These are phyloP conservation scores for Nothocercus julius DNA, from an alignment of 2,113 vertebrate genomes.

Conservation along the genomic window DNA sequence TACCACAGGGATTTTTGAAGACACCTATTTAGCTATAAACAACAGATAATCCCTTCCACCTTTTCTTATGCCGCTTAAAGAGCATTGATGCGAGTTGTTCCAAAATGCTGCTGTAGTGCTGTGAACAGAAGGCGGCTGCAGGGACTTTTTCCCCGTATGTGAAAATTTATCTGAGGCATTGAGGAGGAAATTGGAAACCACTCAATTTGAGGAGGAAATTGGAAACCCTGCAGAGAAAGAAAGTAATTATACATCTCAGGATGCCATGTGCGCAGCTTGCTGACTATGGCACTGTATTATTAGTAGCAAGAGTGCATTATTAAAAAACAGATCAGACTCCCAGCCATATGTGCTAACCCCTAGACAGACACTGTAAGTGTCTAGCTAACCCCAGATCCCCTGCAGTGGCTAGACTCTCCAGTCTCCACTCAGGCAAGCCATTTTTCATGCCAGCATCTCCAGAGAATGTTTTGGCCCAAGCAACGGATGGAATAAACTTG, in stretches of 20 bases:
- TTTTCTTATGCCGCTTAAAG: background rate
- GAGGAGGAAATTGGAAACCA: background rate
- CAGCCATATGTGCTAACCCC: background rate
- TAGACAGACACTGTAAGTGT: background rate
- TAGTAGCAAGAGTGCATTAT: background rate
- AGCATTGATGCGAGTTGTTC: conserved; percentile 17
- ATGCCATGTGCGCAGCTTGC: background rate
- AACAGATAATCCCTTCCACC: background rate
- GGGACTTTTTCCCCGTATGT: background rate
- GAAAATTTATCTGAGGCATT: conserved; percentile 32
- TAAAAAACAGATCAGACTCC: conserved; percentile 15
- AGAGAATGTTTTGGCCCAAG: background rate
- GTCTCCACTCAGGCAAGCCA: background rate
- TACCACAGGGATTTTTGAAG: background rate
- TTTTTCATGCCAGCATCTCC: background rate
- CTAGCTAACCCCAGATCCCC: background rate
- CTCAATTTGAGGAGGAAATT: conserved; percentile 1
- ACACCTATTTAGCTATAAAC: background rate
- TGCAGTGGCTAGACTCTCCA: background rate
- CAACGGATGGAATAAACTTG: background rate
- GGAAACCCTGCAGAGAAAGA: conserved; percentile 5
- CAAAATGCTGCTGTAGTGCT: background rate
- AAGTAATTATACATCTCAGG: conserved; percentile 33
- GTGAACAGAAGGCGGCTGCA: background rate
- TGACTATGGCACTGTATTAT: background rate